Conservation (phyloP, 2,113 vertebrate species). For the Peromyscus polionotus region DNA sequence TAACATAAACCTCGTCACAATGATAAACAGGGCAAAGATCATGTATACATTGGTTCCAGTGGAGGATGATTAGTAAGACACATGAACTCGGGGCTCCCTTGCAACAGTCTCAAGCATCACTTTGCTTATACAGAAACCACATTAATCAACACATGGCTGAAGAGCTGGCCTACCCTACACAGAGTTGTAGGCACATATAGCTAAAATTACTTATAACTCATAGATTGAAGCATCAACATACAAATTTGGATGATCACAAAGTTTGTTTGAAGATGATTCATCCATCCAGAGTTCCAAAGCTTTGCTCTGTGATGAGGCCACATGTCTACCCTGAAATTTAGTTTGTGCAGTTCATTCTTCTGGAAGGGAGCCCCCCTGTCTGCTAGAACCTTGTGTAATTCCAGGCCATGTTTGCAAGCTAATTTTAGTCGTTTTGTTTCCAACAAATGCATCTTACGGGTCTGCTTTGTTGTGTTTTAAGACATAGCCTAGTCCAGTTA, state of each 20-base stretch:
- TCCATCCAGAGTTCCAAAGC: constrained; percentile 1
- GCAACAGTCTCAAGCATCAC: neutral
- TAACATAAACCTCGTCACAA: constrained; percentile 31
- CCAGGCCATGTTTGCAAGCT: neutral
- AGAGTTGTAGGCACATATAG: neutral
- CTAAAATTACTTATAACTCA: neutral
- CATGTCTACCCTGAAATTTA: neutral
- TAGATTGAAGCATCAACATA: neutral
- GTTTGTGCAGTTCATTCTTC: neutral
- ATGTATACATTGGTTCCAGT: neutral
- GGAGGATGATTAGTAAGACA: constrained; percentile 39
- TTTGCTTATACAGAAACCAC: neutral
- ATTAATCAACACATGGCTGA: neutral
- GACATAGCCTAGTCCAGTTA: neutral
- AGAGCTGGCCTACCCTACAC: neutral
- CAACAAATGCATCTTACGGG: neutral
- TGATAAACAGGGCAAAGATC: constrained; percentile 17
- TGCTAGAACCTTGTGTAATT: neutral
- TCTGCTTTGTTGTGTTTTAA: neutral
- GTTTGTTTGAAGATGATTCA: neutral
- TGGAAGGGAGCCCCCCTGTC: neutral
- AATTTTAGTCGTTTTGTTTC: constrained; percentile 32
- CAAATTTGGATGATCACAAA: neutral
- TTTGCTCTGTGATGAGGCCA: neutral
- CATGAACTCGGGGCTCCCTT: neutral